A percentile compares a stretch with the other conserved stretches of the same genome.
These are phyloP conservation scores for Heterotilapia buettikoferi DNA, from an alignment of 2,113 vertebrate genomes.

Conservation along the genomic window DNA sequence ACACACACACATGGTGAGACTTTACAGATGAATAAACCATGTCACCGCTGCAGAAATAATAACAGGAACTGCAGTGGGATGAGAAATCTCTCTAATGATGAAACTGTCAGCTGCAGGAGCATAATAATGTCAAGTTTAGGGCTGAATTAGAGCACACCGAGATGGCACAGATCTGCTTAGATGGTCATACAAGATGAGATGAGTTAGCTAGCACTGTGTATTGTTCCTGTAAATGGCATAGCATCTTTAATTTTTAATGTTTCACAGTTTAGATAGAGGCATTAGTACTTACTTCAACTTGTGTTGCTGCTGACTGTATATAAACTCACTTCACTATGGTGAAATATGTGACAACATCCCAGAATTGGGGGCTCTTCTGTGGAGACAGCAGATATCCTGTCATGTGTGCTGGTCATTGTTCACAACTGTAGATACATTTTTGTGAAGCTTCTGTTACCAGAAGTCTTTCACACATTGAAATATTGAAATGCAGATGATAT, in stretches of 20 bases:
- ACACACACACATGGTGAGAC: neutral
- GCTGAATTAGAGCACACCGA: neutral
- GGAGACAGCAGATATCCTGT: neutral
- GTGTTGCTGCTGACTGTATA: neutral
- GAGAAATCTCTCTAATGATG: neutral
- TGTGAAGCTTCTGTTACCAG: neutral
- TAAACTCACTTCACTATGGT: neutral
- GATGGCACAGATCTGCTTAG: neutral
- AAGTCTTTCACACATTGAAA: neutral
- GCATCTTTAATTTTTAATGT: neutral
- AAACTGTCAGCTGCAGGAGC: neutral
- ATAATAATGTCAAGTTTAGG: neutral
- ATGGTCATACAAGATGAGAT: neutral
- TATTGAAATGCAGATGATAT: neutral
- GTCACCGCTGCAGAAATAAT: neutral
- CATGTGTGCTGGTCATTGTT: neutral
- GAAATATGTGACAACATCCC: neutral
- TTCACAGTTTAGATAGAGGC: neutral
- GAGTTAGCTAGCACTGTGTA: neutral
- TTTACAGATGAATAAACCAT: constrained; percentile 20
- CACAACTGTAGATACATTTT: neutral
- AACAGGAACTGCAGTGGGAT: neutral
- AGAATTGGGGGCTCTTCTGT: neutral
- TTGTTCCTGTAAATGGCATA: neutral
- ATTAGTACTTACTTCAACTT: neutral